Evolutionary conservation across 2,113 vertebrate genomes (phyloP), one percentile per base, ranked within the genome.

Genomic region (Polypterus senegalus): DNA sequence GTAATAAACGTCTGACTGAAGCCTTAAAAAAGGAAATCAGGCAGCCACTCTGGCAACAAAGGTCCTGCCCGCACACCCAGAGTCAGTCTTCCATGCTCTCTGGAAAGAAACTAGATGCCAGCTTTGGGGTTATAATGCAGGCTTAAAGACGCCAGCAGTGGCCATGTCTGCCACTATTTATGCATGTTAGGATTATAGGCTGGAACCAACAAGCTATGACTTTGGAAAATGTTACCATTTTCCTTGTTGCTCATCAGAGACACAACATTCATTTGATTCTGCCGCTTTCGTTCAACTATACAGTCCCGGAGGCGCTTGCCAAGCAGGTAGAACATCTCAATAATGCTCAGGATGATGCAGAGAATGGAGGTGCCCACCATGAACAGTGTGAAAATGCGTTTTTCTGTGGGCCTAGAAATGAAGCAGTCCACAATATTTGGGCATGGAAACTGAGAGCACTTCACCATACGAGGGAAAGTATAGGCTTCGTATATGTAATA

Each of bases 361-460:
- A 83, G 0, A 43, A 84, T 71, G 51, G 94, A 80, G 0, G 87
- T 91, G 72, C 84, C 63, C 68, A 97, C 88, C 93, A 96, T 99
- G 77, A 98, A 98, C 67, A 97, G 58, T 9, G 93, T 95, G 82
- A 99, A 98, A 79, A 94, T 94, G 27, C 82, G 86, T 69, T 99
- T 99, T 79, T 99, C 96, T 0, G 94, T 92, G 49, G 96, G 91
- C 49, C 87, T 86, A 27, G 94, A 71, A 73, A 98, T 94, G 82
- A 90, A 99, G 78, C 96, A 99, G 79, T 98, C 92, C 69, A 99
- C 96, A 1, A 47, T 59, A 8, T 95, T 94, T 67, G 95, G 91
- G 64, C 96, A 99, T 0, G 96, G 95, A 0, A 1, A 44, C 54
- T 84, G 61, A 1, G 76, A 59, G 0, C 96, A 99, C 75, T 92